Evolutionary conservation across 1,140 invertebrate species (phyloP), one percentile per base, ranked within the genome.

Genomic region (Propsilocerus akamusi): DNA sequence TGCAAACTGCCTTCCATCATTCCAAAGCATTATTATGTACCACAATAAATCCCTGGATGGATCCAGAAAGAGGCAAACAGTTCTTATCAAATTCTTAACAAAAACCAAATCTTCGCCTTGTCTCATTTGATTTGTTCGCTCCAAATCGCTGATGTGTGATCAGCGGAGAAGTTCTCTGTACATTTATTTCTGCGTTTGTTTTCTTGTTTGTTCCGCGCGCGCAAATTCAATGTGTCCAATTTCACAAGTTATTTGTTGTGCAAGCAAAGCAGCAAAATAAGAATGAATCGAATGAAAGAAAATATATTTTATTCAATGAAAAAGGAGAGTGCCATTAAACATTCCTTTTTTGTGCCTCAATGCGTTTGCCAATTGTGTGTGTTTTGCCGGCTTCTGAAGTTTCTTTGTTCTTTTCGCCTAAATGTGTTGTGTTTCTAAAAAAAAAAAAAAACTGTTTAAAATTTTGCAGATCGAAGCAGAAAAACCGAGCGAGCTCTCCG

Each of bases 221-320:
- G 17, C n/a, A 17, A n/a, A 41, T 17, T 41, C 14, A 41, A 41
- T 41, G 34, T 41, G 34, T 41, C 22, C 34, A 41, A 41, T 41
- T 41, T 41, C 34, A 41, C 34, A 41, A 22, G 34, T 41, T 41
- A 41, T 41, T 41, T 41, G 34, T 41, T 41, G 8, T 37, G 34
- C 12, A 41, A n/a, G 22, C 17, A 10, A 41, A 41, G 11, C 14
- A 37, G 22, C 12, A 37, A 37, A 37, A 37, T 17, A 14, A 17
- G 34, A 14, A 20, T 7, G 8, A n/a, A 41, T 14, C 10, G n/a
- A n/a, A 30, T 11, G 28, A 30, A 30, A 30, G 28, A n/a, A 30
- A 30, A 30, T 20, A 20, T 41, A 41, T 41, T 41, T 41, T 41
- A 41, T 41, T 41, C 34, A 41, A 41, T 41, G 34, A 41, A 41